Evolutionary conservation across 2,113 vertebrate genomes (phyloP).

Genomic region (Toxotes jaculatrix): DNA sequence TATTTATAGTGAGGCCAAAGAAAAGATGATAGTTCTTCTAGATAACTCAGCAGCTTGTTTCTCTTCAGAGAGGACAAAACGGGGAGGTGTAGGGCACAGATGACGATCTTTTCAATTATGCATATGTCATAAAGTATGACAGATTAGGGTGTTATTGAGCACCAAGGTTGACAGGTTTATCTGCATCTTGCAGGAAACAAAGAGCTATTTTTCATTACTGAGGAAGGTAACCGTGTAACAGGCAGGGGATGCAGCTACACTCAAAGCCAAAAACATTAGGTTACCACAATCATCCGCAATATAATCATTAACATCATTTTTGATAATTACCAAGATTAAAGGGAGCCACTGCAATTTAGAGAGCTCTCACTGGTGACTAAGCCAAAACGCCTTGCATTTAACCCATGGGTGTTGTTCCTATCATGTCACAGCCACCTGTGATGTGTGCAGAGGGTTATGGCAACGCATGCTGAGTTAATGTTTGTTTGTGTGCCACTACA

Average conservation of each 20-base stretch:
- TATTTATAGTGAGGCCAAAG: constrained; percentile 52
- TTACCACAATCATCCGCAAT: constrained; percentile 7
- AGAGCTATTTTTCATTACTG: background rate
- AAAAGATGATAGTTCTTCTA: constrained; percentile 26
- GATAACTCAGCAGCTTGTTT: constrained; percentile 38
- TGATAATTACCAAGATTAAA: constrained; percentile 26
- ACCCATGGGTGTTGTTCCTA: background rate
- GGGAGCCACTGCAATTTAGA: background rate
- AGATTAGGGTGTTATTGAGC: constrained; percentile 37
- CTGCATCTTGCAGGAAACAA: constrained; percentile 18
- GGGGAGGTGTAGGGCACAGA: constrained; percentile 14
- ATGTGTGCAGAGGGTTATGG: background rate
- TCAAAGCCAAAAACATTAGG: constrained; percentile 3
- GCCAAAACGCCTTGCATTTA: constrained; percentile 2
- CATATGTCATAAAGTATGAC: constrained; percentile 45
- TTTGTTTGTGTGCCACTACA: constrained; percentile 8
- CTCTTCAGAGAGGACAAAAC: constrained; percentile 46
- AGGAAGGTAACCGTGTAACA: background rate
- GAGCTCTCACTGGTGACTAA: constrained; percentile 6
- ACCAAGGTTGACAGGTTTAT: constrained; percentile 35
- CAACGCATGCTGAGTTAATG: background rate
- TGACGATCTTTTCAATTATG: constrained; percentile 70
- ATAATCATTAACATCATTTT: constrained; percentile 8
- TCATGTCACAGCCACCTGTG: constrained; percentile 1
- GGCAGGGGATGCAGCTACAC: background rate